Conservation (phyloP, 1,140 invertebrate species). For the Drosophila elegans region DNA sequence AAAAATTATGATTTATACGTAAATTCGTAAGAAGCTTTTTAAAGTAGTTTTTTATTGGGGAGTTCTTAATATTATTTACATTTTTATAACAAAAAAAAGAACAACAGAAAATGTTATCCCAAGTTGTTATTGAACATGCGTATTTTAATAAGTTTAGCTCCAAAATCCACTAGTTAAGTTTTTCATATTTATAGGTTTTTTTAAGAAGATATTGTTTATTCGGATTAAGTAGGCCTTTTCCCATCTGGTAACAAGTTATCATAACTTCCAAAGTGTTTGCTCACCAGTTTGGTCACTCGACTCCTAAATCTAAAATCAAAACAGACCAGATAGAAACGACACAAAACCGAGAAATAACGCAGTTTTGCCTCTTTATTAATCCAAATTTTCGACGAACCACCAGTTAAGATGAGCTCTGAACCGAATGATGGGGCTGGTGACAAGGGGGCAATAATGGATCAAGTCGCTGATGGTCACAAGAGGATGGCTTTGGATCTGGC, state of each 20-base stretch:
- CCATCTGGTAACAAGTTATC: neutral
- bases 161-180: too few species aligned
- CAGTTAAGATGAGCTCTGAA: neutral
- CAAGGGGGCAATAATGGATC: neutral
- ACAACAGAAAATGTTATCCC: too few species aligned
- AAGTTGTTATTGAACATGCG: too few species aligned
- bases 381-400: neutral
- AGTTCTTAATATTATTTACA: too few species aligned
- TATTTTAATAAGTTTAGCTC: too few species aligned
- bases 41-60: too few species aligned
- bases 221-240: neutral
- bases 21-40: too few species aligned
- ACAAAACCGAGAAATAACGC: neutral
- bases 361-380: neutral
- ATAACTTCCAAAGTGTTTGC: neutral
- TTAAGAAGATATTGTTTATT: neutral
- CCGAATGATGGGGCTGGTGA: neutral
- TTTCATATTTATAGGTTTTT: too few species aligned
- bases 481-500: slow-evolving; percentile 11
- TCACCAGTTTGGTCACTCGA: neutral
- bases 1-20: too few species aligned
- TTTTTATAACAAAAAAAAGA: too few species aligned
- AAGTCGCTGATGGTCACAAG: neutral
- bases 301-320: slow-evolving; percentile 2
- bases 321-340: neutral